These are phyloP conservation scores for Bryconaethiops microstoma DNA, from an alignment of 2,797 vertebrate species.

Conservation along the genomic window DNA sequence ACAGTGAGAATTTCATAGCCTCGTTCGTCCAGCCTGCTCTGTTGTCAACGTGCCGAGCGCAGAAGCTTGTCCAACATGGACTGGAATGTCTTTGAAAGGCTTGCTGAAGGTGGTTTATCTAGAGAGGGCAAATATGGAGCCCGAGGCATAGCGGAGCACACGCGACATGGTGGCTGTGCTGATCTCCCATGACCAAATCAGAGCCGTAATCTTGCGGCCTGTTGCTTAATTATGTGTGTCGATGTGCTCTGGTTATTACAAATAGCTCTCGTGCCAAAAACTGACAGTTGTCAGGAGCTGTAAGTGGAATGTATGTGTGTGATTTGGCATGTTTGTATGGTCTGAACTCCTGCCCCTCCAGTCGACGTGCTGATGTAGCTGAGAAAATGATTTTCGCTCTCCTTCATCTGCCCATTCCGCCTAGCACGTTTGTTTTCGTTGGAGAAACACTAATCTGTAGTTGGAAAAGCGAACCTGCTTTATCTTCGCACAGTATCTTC, in stretches of 20 bases:
- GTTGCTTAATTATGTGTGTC: slow-evolving; percentile 9
- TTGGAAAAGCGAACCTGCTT: slow-evolving; percentile 17
- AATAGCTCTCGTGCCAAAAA: slow-evolving; percentile 24
- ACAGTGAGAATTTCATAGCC: too few relatives aligned
- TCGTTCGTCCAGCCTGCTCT: too few relatives aligned
- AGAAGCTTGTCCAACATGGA: too few relatives aligned
- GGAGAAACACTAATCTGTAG: slow-evolving; percentile 2
- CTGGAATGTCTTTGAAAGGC: too few relatives aligned
- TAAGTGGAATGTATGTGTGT: slow-evolving; percentile 42
- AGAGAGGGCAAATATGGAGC: too few relatives aligned
- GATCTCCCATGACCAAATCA: not conserved
- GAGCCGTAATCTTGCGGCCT: not conserved
- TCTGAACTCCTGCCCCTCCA: slow-evolving; percentile 13
- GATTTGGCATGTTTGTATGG: slow-evolving; percentile 35
- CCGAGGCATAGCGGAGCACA: not conserved
- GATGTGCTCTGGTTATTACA: slow-evolving; percentile 18
- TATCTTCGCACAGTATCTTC: not conserved
- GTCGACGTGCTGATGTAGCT: slow-evolving; percentile 3
- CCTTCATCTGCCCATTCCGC: slow-evolving; percentile 27
- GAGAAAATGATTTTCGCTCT: slow-evolving; percentile 40
- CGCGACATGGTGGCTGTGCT: not conserved
- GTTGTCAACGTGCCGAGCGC: too few relatives aligned
- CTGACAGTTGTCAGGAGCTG: slow-evolving; percentile 43
- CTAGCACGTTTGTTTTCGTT: slow-evolving; percentile 29
- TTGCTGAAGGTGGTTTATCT: not conserved